phyloP scores from a whole-genome alignment of 2,888 invertebrate genomes.

The Eristalis pertinax region DNA sequence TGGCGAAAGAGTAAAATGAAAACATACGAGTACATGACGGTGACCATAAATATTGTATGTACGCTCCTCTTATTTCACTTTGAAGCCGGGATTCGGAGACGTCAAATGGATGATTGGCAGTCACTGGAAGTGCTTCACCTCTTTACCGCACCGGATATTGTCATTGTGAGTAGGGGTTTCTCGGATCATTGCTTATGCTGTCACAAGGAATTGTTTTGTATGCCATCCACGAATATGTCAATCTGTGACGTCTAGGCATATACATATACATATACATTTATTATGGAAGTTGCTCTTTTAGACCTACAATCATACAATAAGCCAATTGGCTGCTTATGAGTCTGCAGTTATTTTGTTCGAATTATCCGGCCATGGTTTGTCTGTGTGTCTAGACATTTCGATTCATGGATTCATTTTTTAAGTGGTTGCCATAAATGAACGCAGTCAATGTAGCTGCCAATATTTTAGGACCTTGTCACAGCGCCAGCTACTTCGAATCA shows the following conservation, averaged over 20 bases:
- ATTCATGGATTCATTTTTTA: too few species aligned
- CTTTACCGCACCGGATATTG: background rate
- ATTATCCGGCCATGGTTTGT: too few species aligned
- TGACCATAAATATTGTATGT: background rate
- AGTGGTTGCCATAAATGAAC: too few species aligned
- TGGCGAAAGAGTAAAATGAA: background rate
- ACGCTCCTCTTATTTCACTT: background rate
- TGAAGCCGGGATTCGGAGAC: background rate
- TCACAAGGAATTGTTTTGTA: slow-evolving; percentile 1
- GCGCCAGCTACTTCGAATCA: too few species aligned
- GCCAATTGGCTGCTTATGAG: too few species aligned
- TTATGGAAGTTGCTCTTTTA: too few species aligned
- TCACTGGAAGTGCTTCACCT: slow-evolving; percentile 1
- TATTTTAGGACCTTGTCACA: too few species aligned
- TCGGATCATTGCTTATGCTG: background rate
- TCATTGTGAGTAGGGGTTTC: background rate
- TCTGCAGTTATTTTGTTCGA: too few species aligned
- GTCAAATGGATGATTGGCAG: background rate
- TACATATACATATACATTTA: background rate
- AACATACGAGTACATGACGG: slow-evolving; percentile 6
- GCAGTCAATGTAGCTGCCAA: too few species aligned
- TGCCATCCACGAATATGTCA: slow-evolving; percentile 15
- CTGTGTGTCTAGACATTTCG: too few species aligned
- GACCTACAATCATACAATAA: too few species aligned
- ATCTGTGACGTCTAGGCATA: background rate